These are phyloP conservation scores for Temnopleurus reevesii DNA, from an alignment of 53 echinoderm and acorn worm species.

Conservation along the genomic window DNA sequence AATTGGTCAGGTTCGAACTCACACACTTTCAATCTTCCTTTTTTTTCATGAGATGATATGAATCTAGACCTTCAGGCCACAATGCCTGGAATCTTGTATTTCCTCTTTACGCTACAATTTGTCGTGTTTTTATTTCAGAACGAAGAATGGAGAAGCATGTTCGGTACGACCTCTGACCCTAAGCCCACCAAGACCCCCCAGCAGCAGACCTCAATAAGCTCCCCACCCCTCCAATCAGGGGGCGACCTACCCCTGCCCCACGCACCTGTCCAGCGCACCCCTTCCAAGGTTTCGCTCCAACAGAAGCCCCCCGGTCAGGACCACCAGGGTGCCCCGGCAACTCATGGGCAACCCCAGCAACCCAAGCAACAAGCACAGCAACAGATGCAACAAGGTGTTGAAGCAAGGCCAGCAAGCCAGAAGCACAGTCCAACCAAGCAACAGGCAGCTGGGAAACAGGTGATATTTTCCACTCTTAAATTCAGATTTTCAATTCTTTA, in stretches of 20 bases:
- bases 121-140: conserved; percentile 53
- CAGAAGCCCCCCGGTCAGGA: conserved; percentile 22
- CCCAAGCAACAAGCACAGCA: not conserved
- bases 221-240: conserved; percentile 69
- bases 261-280: conserved; percentile 30
- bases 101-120: not conserved
- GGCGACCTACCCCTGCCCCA: conserved; percentile 67
- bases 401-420: not conserved
- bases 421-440: conserved; percentile 8
- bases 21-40: too few relatives aligned
- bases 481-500: too few relatives aligned
- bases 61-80: too few relatives aligned
- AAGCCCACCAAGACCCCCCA: conserved; percentile 58
- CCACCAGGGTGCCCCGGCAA: not conserved
- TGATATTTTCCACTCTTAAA: not conserved
- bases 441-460: conserved; percentile 5
- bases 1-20: too few relatives aligned
- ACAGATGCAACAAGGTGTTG: not conserved
- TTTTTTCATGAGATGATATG: too few relatives aligned
- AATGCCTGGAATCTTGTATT: not conserved
- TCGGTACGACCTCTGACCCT: conserved; percentile 65
- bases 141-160: conserved; percentile 98
- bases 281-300: conserved; percentile 52
- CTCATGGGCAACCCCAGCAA: not conserved
- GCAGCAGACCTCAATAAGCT: conserved; percentile 48